phyloP scores from a whole-genome alignment of 2,113 vertebrate genomes.

The Peromyscus leucopus region DNA sequence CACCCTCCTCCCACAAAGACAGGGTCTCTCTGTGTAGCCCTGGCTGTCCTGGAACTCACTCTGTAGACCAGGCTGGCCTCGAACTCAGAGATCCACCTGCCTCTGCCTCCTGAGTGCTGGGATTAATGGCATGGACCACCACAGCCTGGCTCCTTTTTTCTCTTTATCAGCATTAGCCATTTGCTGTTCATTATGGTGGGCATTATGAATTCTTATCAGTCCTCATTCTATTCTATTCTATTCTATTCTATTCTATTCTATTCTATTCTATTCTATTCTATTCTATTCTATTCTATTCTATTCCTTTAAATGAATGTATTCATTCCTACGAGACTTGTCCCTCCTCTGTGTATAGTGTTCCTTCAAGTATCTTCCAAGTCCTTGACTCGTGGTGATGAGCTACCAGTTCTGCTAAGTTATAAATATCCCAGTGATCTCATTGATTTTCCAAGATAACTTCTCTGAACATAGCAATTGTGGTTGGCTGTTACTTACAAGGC shows the following conservation, averaged over 20 bases:
- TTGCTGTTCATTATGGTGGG: background rate
- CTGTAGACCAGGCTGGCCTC: background rate
- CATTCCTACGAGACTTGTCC: background rate
- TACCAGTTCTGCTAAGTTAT: background rate
- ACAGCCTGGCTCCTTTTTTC: background rate
- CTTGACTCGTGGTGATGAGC: background rate
- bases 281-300: too few relatives aligned
- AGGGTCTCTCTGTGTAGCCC: background rate
- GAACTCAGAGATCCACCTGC: background rate
- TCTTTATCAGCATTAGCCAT: background rate
- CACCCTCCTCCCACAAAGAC: background rate
- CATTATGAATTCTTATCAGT: background rate
- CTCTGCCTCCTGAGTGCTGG: rapidly evolving
- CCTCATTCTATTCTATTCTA: background rate
- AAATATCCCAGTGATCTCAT: background rate
- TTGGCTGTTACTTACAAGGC: background rate
- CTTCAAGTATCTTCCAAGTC: background rate
- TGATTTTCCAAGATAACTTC: background rate
- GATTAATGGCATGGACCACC: background rate
- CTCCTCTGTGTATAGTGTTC: background rate
- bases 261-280: too few relatives aligned
- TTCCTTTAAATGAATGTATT: background rate
- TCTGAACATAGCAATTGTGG: background rate
- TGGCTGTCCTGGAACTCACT: background rate
- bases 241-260: too few relatives aligned